Evolutionary conservation across 2,888 invertebrate genomes (phyloP).

Genomic region (Scaptodrosophila latifasciaeformis): DNA sequence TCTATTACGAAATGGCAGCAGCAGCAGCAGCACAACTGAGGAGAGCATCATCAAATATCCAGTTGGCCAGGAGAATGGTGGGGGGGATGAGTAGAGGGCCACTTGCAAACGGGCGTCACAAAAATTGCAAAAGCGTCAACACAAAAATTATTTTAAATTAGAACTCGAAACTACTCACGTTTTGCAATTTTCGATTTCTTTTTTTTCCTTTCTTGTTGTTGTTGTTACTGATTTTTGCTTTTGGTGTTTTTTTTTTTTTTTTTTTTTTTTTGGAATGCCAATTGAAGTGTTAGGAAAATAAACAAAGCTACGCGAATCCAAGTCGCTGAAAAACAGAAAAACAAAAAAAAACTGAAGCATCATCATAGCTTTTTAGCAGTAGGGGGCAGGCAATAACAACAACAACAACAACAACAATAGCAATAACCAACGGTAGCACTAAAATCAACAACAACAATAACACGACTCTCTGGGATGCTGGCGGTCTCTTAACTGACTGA

Average conservation of each 20-base stretch:
- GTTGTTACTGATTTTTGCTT: too few species aligned
- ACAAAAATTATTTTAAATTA: constrained; percentile 70
- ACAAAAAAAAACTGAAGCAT: constrained; percentile 57
- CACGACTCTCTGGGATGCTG: constrained; percentile 52
- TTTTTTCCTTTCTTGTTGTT: too few species aligned
- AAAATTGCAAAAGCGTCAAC: constrained; percentile 69
- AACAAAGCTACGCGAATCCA: constrained; percentile 70
- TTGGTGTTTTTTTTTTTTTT: too few species aligned
- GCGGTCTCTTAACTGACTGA: neutral
- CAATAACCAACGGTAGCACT: constrained; percentile 57
- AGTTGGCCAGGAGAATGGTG: too few species aligned
- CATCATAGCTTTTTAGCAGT: too few species aligned
- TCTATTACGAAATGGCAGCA: constrained; percentile 65
- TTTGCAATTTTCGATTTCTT: constrained; percentile 68
- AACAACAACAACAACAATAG: constrained; percentile 15
- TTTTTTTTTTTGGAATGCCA: too few species aligned
- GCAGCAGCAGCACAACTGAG: constrained; percentile 22
- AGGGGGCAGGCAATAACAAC: too few species aligned
- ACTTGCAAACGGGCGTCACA: constrained; percentile 21
- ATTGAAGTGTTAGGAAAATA: constrained; percentile 70
- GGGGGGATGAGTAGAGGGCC: too few species aligned
- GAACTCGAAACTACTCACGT: constrained; percentile 69
- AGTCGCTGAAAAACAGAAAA: too few species aligned
- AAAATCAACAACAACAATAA: constrained; percentile 66
- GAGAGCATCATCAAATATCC: too few species aligned